Evolutionary conservation across 1,140 invertebrate genomes (phyloP).

Genomic region (Hirudo medicinalis): DNA sequence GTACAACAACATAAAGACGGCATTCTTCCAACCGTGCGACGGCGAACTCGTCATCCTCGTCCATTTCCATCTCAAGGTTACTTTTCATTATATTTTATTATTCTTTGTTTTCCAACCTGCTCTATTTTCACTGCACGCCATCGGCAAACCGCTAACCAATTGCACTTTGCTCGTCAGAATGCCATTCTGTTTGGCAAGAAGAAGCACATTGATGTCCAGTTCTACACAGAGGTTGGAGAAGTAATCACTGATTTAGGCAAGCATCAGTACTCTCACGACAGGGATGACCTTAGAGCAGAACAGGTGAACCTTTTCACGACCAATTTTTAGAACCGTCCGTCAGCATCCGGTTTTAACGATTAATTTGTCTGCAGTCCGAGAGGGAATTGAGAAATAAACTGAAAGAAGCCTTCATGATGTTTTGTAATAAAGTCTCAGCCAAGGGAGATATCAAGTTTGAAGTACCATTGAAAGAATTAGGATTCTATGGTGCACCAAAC

Average conservation of each 20-base stretch:
- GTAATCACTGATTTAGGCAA: constrained; percentile 98
- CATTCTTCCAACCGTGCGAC: constrained; percentile 98
- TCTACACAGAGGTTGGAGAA: constrained; percentile 99
- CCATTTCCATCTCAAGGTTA: constrained; percentile 92
- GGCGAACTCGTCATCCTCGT: constrained; percentile 98
- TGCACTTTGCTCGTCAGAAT: constrained; percentile 47
- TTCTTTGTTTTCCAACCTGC: background rate
- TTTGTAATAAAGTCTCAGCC: constrained; percentile 90
- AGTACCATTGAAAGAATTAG: constrained; percentile 89
- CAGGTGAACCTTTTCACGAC: constrained; percentile 46
- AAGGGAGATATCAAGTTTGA: constrained; percentile 97
- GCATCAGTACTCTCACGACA: constrained; percentile 98
- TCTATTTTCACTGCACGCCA: no score
- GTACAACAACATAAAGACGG: constrained; percentile 99
- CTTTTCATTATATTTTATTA: no score
- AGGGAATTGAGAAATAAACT: constrained; percentile 87
- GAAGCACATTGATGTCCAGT: constrained; percentile 96
- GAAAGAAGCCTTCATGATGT: constrained; percentile 93
- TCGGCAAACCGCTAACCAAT: background rate
- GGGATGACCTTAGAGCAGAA: constrained; percentile 94
- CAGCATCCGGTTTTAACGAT: background rate
- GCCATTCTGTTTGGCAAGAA: constrained; percentile 99
- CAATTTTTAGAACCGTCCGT: no score
- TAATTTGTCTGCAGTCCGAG: constrained; percentile 53
- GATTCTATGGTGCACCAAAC: constrained; percentile 93